These are phyloP conservation scores for Hylomyscus alleni DNA, from an alignment of 2,797 vertebrate genomes.

Conservation along the genomic window DNA sequence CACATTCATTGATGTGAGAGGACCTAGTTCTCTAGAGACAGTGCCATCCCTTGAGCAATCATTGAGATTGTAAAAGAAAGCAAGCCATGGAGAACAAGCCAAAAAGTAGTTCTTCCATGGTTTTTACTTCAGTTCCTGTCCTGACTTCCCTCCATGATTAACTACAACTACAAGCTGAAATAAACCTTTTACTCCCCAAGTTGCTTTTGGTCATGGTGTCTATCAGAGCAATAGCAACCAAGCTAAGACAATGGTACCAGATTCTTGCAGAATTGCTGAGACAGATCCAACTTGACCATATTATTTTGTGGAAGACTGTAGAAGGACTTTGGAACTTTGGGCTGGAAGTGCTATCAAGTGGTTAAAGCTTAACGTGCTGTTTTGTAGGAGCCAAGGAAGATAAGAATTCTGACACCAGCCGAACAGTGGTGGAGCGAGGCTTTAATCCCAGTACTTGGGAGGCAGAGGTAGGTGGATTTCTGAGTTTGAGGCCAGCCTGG, in stretches of 20 bases:
- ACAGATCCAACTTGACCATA: neutral
- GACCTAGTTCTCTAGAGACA: neutral
- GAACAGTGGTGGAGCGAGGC: too few relatives aligned
- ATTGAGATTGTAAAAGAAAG: neutral
- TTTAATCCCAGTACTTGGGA: too few relatives aligned
- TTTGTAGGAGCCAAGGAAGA: neutral
- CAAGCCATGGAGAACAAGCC: neutral
- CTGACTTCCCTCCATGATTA: neutral
- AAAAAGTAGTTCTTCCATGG: neutral
- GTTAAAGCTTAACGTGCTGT: neutral
- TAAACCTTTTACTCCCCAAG: neutral
- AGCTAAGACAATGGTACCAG: neutral
- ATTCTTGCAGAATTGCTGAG: neutral
- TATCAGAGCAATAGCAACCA: slow-evolving; percentile 1
- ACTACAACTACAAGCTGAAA: neutral
- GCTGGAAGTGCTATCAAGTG: neutral
- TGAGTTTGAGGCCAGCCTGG: too few relatives aligned
- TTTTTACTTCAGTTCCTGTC: neutral
- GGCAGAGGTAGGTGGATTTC: too few relatives aligned
- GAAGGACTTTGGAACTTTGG: neutral
- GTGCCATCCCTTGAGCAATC: neutral
- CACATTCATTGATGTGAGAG: neutral
- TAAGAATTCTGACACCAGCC: neutral
- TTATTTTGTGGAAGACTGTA: neutral
- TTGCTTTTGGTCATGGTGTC: neutral